phyloP scores from a whole-genome alignment of 2,797 vertebrate genomes.

The Hypotaenidia philippensis region DNA sequence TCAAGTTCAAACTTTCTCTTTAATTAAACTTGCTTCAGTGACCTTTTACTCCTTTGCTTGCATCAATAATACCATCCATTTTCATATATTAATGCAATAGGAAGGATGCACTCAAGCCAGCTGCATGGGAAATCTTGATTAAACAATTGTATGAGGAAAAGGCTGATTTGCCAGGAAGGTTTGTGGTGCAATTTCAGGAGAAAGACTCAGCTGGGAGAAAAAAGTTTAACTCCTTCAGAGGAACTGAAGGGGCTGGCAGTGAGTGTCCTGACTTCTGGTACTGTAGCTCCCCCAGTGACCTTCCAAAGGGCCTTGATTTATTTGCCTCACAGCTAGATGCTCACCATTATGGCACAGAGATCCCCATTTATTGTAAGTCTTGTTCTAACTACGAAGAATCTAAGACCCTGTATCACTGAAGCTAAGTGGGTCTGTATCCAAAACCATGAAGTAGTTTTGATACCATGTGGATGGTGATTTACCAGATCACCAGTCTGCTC shows the following conservation, averaged over 20 bases:
- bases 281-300: not conserved
- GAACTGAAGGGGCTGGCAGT: not conserved
- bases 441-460: not conserved
- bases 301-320: not conserved
- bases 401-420: not conserved
- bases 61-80: not conserved
- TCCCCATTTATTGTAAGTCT: not conserved
- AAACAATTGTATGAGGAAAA: not conserved
- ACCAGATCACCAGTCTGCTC: not conserved
- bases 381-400: not conserved
- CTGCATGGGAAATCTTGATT: not conserved
- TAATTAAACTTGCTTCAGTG: conserved; percentile 35
- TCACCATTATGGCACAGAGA: not conserved
- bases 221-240: not conserved
- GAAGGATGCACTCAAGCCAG: not conserved
- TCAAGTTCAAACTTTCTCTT: conserved; percentile 6
- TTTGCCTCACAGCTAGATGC: not conserved
- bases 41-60: conserved; percentile 18
- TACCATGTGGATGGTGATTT: not conserved
- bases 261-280: not conserved
- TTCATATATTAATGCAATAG: not conserved
- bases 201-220: not conserved
- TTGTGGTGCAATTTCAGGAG: not conserved
- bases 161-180: not conserved
- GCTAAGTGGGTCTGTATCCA: not conserved